Evolutionary conservation across 2,113 vertebrate genomes (phyloP).

Genomic region (Brachirus orientalis): DNA sequence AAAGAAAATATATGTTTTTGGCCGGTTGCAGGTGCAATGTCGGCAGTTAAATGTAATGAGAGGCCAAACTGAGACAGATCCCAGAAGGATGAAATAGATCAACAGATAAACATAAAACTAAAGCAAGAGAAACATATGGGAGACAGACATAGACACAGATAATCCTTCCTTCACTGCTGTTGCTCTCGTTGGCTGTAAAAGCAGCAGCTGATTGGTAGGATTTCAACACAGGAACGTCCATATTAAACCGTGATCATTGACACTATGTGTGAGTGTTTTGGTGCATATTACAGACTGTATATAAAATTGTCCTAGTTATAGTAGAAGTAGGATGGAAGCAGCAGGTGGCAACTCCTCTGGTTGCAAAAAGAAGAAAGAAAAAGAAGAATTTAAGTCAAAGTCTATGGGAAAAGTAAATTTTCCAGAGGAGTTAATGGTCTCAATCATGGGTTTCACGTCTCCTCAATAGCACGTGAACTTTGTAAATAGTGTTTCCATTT

Average conservation of each 20-base stretch:
- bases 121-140: slow-evolving; percentile 24
- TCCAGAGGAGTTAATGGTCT: no score
- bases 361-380: no score
- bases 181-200: slow-evolving; percentile 21
- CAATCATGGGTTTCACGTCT: no score
- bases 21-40: slow-evolving; percentile 41
- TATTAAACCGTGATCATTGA: not conserved
- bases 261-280: no score
- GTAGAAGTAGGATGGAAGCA: no score
- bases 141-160: slow-evolving; percentile 11
- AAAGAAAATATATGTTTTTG: slow-evolving; percentile 36
- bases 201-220: slow-evolving; percentile 28
- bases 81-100: slow-evolving; percentile 27
- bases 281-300: no score
- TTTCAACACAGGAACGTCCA: slow-evolving; percentile 9
- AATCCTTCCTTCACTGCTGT: not conserved
- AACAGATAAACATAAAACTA: slow-evolving; percentile 39
- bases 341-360: no score
- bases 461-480: no score
- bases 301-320: no score
- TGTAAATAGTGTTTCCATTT: no score
- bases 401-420: no score
- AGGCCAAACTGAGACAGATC: slow-evolving; percentile 54
- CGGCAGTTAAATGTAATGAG: slow-evolving; percentile 23
- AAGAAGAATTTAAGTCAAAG: no score